Base-by-base conservation (phyloP, 2,888 invertebrate species). In the Pandemis corylana region DNA sequence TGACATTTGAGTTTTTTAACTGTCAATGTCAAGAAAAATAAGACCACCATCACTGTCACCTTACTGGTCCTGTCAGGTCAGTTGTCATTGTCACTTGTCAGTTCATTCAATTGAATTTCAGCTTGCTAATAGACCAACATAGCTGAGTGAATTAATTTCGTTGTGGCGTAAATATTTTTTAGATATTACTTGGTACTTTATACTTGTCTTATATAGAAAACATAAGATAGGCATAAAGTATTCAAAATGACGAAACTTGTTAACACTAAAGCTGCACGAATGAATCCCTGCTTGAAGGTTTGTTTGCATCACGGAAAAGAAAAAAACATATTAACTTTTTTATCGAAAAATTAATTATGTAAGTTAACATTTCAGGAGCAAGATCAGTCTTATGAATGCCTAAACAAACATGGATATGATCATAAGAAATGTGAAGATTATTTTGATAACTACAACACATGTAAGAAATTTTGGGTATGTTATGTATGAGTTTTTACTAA, bases 381-480 rank as follows among this genome's bases (percentile, higher is more conserved):
- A 84, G 94, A 96, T 69, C 87, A 96, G 80, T 96, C 97, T 0
- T 96, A 95, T 75, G 95, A 96, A 85, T 98, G 98, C 83, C 92
- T 97, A 28, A 95, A 95, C 81, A 95, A 96, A 69, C 96, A 96
- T 85, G 95, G 95, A 80, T 97, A 95, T 82, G 95, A 97, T 78
- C 95, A 95, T 69, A 95, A 95, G 0, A 95, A 95, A 83, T 98
- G 98, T 84, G 89, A 91, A 81, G 74, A 89, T 0, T 95, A 96
- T 85, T 97, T 97, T 84, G 95, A 95, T 53, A 98, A 98, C 87
- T 98, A 97, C 84, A 97, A 96, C 77, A 95, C 94, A 5, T 98
- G 98, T 87, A 97, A 96, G 87, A 95, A 95, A 77, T 98, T 98
- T 91, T 98, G 98, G 98, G 98, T 97, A 95, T 89, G 88, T 72